Evolutionary conservation across 2,888 invertebrate species (phyloP).

Genomic region (Agrotis segetum): DNA sequence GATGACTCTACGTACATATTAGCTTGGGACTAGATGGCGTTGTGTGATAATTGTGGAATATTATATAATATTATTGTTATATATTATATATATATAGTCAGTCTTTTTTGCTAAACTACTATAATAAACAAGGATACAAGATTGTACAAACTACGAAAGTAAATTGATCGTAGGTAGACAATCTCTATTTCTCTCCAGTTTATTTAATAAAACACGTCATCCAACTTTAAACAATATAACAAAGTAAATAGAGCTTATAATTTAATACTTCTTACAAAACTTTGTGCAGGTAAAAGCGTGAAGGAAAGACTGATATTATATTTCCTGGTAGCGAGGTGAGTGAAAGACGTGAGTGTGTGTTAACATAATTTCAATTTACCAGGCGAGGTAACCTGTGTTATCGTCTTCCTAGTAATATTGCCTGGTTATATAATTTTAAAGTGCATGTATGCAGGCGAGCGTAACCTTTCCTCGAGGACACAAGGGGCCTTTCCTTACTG

Average conservation of each 20-base stretch:
- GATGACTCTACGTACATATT: too few relatives aligned
- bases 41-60: too few relatives aligned
- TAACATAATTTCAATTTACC: conserved; percentile 20
- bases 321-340: conserved; percentile 2
- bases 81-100: too few relatives aligned
- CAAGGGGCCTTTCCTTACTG: too few relatives aligned
- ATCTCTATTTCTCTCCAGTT: neutral
- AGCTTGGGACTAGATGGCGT: too few relatives aligned
- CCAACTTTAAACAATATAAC: neutral
- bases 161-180: neutral
- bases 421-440: neutral
- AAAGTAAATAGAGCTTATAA: neutral
- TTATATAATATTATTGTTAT: too few relatives aligned
- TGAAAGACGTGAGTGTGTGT: conserved; percentile 11
- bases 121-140: conserved; percentile 1
- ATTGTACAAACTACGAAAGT: neutral
- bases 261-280: neutral
- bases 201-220: neutral
- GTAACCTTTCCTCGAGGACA: neutral
- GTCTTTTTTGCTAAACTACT: too few relatives aligned
- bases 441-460: neutral
- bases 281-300: neutral
- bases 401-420: neutral
- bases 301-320: neutral
- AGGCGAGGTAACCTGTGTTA: neutral